Evolutionary conservation across 2,888 invertebrate genomes (phyloP).

Genomic region (Pheosia tremula): DNA sequence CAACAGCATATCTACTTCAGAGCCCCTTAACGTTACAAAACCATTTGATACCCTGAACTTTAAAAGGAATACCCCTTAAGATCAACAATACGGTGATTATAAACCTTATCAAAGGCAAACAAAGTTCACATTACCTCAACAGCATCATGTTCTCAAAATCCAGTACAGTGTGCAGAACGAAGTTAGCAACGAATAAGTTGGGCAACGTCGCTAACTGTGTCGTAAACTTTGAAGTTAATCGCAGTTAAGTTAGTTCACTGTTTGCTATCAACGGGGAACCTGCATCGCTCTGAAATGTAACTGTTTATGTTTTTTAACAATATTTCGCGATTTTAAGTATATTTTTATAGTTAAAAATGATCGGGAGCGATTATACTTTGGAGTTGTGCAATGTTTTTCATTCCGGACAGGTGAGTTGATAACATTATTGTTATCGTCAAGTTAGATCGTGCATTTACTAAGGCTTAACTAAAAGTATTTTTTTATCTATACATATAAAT

Average conservation of each 20-base stretch:
- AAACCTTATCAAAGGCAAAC: accelerated
- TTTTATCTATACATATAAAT: no score
- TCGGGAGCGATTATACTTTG: slow-evolving; percentile 92
- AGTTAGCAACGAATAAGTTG: slow-evolving; percentile 56
- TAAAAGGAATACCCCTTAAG: slow-evolving; percentile 47
- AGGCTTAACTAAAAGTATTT: not conserved
- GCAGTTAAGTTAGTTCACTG: slow-evolving; percentile 58
- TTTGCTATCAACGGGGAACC: slow-evolving; percentile 39
- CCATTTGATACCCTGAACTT: no score
- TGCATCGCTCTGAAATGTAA: slow-evolving; percentile 50
- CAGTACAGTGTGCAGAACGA: slow-evolving; percentile 57
- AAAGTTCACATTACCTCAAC: slow-evolving; percentile 31
- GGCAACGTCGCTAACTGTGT: slow-evolving; percentile 66
- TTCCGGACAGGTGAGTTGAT: slow-evolving; percentile 89
- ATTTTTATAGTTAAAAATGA: slow-evolving; percentile 81
- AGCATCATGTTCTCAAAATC: slow-evolving; percentile 35
- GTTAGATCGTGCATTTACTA: not conserved
- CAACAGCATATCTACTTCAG: no score
- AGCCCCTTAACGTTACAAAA: no score
- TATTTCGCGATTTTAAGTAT: slow-evolving; percentile 30
- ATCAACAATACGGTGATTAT: slow-evolving; percentile 9
- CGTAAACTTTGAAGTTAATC: slow-evolving; percentile 62
- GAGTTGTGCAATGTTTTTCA: slow-evolving; percentile 95
- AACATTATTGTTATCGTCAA: not conserved
- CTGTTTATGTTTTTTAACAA: slow-evolving; percentile 40